These are phyloP conservation scores for Dolomedes plantarius DNA, from an alignment of 2,888 invertebrate genomes.

Conservation along the genomic window DNA sequence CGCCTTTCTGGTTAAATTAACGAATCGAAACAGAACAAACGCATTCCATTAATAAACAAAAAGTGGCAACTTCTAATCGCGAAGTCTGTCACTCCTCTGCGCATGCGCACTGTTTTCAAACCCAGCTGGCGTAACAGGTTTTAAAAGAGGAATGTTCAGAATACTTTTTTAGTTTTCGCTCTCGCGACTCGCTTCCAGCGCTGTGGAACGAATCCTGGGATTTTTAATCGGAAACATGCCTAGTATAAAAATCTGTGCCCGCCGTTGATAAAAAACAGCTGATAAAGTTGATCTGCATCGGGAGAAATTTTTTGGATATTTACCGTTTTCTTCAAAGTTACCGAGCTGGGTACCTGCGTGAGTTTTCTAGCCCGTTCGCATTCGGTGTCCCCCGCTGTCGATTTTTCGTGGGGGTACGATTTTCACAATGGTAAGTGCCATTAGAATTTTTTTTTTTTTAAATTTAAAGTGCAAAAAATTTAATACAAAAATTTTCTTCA, in stretches of 20 bases:
- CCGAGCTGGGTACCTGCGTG: conserved; percentile 67
- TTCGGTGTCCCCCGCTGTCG: conserved; percentile 52
- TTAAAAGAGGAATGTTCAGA: conserved; percentile 30
- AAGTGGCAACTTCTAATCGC: not conserved
- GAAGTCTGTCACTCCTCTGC: conserved; percentile 32
- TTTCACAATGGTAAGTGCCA: conserved; percentile 60
- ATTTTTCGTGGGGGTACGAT: conserved; percentile 65
- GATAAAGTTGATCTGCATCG: not conserved
- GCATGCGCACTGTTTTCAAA: conserved; percentile 43
- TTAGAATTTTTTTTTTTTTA: not conserved
- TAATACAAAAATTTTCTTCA: too few species aligned
- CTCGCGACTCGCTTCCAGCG: not conserved
- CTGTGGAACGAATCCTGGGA: not conserved
- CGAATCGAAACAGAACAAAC: not conserved
- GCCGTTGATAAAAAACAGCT: not conserved
- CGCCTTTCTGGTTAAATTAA: not conserved
- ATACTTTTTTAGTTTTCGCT: conserved; percentile 6
- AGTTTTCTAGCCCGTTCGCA: conserved; percentile 48
- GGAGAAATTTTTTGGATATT: not conserved
- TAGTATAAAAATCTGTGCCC: not conserved
- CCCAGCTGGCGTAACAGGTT: conserved; percentile 66
- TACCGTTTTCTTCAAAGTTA: not conserved
- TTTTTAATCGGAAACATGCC: not conserved
- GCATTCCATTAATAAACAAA: not conserved
- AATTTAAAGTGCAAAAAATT: too few species aligned